phyloP scores from a whole-genome alignment of 2,113 vertebrate species.

The Hassar affinis region DNA sequence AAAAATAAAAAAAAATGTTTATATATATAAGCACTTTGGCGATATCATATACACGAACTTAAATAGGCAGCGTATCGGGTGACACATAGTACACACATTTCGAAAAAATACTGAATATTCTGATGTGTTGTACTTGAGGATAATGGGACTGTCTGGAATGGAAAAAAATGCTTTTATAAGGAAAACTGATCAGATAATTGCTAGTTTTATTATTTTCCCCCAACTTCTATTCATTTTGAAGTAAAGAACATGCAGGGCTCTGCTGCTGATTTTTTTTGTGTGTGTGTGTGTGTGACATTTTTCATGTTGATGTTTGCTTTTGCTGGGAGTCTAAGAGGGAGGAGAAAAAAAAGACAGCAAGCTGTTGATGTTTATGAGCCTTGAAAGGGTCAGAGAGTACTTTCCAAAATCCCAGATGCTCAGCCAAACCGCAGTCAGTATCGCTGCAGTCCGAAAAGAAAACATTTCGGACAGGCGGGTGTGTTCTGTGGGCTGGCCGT shows the following conservation, averaged over 20 bases:
- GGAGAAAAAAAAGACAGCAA: not conserved
- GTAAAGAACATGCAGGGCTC: not conserved
- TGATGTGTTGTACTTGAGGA: not conserved
- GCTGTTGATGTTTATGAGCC: constrained; percentile 24
- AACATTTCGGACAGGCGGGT: not conserved
- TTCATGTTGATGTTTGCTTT: not conserved
- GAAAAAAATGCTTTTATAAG: not conserved
- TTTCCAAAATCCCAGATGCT: constrained; percentile 1
- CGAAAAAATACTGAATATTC: not conserved
- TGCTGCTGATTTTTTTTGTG: not conserved
- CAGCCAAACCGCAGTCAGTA: constrained; percentile 15
- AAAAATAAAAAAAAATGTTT: not conserved
- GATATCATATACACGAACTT: not conserved
- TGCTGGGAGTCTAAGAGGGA: not conserved
- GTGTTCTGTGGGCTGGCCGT: not conserved
- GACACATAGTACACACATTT: not conserved
- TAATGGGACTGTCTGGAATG: not conserved
- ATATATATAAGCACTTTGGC: not conserved
- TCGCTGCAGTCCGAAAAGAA: not conserved
- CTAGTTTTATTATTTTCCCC: not conserved
- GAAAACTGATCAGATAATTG: not conserved
- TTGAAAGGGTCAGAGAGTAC: constrained; percentile 15
- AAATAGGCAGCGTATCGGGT: not conserved
- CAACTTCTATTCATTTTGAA: not conserved
- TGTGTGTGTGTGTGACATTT: not conserved